A percentile compares a stretch with the other conserved stretches of the same genome.
Evolutionary conservation across 1,140 invertebrate genomes (phyloP).

Genomic region (Caenorhabditis brenneri): DNA sequence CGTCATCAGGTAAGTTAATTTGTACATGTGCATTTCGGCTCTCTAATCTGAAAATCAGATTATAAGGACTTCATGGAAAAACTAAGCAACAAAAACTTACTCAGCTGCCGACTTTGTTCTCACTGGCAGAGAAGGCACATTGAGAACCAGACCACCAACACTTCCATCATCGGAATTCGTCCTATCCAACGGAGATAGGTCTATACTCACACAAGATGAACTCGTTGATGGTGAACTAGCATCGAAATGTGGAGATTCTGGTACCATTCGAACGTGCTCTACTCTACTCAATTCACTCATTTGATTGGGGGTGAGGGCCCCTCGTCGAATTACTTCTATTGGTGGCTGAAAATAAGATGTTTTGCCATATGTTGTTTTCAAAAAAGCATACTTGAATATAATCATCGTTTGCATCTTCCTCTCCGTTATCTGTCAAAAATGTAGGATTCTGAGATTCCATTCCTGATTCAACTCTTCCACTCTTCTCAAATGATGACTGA

Average conservation of each 20-base stretch:
- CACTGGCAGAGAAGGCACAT: background rate
- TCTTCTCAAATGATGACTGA: background rate
- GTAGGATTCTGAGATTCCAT: background rate
- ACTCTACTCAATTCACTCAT: background rate
- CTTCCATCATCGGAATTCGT: slow-evolving; percentile 4
- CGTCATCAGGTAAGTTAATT: slow-evolving; percentile 29
- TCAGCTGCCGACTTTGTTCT: background rate
- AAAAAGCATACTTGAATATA: slow-evolving; percentile 13
- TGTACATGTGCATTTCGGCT: background rate
- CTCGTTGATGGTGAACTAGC: background rate
- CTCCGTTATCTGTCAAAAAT: background rate
- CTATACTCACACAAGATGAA: slow-evolving; percentile 23
- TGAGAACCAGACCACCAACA: background rate
- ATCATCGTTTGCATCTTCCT: slow-evolving; percentile 25
- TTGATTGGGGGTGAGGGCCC: background rate
- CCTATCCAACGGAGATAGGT: background rate
- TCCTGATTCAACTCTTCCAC: background rate
- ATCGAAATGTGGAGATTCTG: background rate
- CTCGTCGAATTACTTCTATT: slow-evolving; percentile 35
- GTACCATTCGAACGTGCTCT: background rate
- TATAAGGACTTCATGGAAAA: background rate
- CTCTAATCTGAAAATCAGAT: background rate
- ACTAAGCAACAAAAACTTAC: background rate
- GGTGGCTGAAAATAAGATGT: slow-evolving; percentile 1
- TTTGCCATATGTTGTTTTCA: background rate